A percentile compares a stretch with the other conserved stretches of the same genome.
Conservation (phyloP, 2,113 vertebrate species). For the Syngnathus floridae region DNA sequence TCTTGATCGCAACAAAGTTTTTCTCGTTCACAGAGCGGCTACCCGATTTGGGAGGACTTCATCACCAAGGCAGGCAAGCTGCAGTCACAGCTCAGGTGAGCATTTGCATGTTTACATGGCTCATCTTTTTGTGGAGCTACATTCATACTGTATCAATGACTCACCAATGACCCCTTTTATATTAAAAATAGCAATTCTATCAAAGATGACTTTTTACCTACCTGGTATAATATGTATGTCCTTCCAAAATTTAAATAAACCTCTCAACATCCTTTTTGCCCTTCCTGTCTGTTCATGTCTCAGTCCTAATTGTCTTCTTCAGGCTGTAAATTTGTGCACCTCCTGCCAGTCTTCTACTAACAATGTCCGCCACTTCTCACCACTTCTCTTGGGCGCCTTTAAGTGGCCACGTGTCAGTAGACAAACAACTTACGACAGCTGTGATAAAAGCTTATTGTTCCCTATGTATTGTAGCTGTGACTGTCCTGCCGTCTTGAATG, state of each 20-base stretch:
- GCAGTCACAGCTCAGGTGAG: constrained; percentile 78
- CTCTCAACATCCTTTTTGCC: constrained; percentile 10
- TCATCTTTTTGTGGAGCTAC: neutral
- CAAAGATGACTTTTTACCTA: no score
- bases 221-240: no score
- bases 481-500: constrained; percentile 45
- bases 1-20: constrained; percentile 20
- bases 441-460: constrained; percentile 58
- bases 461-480: constrained; percentile 39
- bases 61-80: constrained; percentile 77
- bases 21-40: constrained; percentile 68
- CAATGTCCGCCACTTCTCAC: constrained; percentile 37
- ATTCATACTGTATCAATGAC: neutral
- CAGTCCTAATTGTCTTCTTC: constrained; percentile 33
- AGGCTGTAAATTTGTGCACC: constrained; percentile 33
- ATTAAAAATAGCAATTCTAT: neutral
- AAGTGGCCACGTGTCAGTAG: constrained; percentile 57
- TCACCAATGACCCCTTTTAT: neutral
- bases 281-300: constrained; percentile 17
- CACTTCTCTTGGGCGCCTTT: constrained; percentile 49
- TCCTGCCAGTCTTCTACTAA: constrained; percentile 24
- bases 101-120: neutral
- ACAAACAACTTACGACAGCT: constrained; percentile 50
- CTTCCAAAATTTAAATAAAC: constrained; percentile 14
- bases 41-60: constrained; percentile 80